These are phyloP conservation scores for Antheraea pernyi DNA, from an alignment of 1,140 invertebrate genomes.

Conservation along the genomic window DNA sequence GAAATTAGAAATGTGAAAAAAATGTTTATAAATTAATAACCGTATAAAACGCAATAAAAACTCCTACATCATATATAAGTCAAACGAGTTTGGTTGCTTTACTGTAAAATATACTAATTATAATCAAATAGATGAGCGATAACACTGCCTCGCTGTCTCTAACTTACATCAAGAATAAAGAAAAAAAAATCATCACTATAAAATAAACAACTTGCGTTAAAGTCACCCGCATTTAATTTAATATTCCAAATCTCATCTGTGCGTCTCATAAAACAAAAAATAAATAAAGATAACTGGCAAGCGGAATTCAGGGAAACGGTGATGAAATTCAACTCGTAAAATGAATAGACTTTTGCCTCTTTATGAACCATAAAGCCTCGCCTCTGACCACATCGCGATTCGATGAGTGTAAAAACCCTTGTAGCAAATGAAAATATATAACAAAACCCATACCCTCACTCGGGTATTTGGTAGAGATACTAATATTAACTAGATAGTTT, in stretches of 20 bases:
- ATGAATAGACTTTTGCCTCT: slow-evolving; percentile 48
- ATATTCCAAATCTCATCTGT: slow-evolving; percentile 46
- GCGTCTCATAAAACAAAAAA: slow-evolving; percentile 39
- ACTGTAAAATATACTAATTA: no score
- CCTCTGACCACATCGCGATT: slow-evolving; percentile 14
- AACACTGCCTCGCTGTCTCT: no score
- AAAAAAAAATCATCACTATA: not conserved
- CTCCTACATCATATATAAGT: no score
- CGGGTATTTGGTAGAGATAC: not conserved
- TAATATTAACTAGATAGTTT: not conserved
- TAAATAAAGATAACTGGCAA: slow-evolving; percentile 55
- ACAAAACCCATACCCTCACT: not conserved
- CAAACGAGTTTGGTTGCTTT: no score
- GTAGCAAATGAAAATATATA: not conserved
- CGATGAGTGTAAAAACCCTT: not conserved
- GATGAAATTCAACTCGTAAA: slow-evolving; percentile 61
- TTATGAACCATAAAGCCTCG: slow-evolving; percentile 42
- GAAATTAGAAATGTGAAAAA: no score
- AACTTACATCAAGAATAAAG: no score
- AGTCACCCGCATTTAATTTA: slow-evolving; percentile 31
- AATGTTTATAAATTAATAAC: no score
- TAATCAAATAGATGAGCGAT: no score
- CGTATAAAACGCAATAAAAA: no score
- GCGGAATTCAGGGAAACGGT: slow-evolving; percentile 39
- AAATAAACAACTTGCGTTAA: slow-evolving; percentile 5